These are phyloP conservation scores for Drosophila austrosaltans DNA, from an alignment of 2,888 invertebrate genomes.

Conservation along the genomic window DNA sequence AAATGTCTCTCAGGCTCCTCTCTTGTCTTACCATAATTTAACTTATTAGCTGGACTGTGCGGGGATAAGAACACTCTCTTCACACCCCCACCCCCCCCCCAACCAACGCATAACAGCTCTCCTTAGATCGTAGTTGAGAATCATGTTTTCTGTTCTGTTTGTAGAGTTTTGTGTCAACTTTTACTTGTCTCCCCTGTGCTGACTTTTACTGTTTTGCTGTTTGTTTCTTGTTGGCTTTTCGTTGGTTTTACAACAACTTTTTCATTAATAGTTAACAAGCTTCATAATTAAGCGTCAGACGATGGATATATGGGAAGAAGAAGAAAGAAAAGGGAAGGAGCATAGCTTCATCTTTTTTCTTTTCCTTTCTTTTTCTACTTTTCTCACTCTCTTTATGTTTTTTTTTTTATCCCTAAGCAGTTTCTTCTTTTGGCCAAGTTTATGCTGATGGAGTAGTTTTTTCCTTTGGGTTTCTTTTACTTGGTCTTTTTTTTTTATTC, in stretches of 20 bases:
- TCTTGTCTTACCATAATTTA: slow-evolving; percentile 17
- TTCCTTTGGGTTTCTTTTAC: slow-evolving; percentile 12
- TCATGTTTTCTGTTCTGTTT: slow-evolving; percentile 22
- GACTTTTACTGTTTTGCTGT: slow-evolving; percentile 10
- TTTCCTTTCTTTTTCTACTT: slow-evolving; percentile 1
- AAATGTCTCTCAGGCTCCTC: not conserved
- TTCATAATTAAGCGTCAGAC: slow-evolving; percentile 73
- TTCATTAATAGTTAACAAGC: slow-evolving; percentile 79
- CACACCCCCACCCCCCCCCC: too few species aligned
- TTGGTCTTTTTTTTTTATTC: slow-evolving; percentile 7
- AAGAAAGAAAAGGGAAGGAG: slow-evolving; percentile 3
- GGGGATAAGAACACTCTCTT: too few species aligned
- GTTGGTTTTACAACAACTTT: slow-evolving; percentile 64
- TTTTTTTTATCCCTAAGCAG: slow-evolving; percentile 42
- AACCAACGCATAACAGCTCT: not conserved
- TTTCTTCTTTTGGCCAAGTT: slow-evolving; percentile 37
- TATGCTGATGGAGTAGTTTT: slow-evolving; percentile 61
- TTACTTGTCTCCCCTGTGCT: slow-evolving; percentile 20
- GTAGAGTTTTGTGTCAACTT: slow-evolving; percentile 44
- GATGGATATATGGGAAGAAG: slow-evolving; percentile 31
- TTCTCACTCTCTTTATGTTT: slow-evolving; percentile 16
- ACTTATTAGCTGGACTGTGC: slow-evolving; percentile 6
- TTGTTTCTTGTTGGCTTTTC: slow-evolving; percentile 26
- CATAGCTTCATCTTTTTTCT: slow-evolving; percentile 25
- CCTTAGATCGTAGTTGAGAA: slow-evolving; percentile 8